These are phyloP conservation scores for Microplitis mediator DNA, from an alignment of 1,140 invertebrate genomes.

Conservation along the genomic window DNA sequence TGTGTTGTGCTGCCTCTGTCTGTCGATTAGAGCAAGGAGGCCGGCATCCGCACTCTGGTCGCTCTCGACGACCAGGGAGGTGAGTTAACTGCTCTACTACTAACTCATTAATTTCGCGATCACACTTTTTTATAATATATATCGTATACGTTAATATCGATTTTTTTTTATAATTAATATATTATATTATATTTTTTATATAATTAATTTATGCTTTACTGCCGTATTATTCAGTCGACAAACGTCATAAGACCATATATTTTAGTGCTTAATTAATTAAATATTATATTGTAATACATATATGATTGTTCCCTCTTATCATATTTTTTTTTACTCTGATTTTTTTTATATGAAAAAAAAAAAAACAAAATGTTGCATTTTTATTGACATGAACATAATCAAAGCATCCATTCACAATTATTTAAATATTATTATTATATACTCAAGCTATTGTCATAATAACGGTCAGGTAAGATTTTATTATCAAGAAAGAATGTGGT, in stretches of 20 bases:
- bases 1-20: slow-evolving; percentile 74
- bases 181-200: not conserved
- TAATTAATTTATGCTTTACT: not conserved
- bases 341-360: not conserved
- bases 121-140: slow-evolving; percentile 27
- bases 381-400: no score
- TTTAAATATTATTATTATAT: slow-evolving; percentile 7
- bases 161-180: not conserved
- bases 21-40: slow-evolving; percentile 95
- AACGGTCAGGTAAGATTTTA: slow-evolving; percentile 16
- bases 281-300: not conserved
- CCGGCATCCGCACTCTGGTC: slow-evolving; percentile 97
- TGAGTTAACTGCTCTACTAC: slow-evolving; percentile 73
- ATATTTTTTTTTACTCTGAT: not conserved
- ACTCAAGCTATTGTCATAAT: not conserved
- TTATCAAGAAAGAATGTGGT: not conserved
- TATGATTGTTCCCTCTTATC: not conserved
- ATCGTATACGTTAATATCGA: slow-evolving; percentile 18
- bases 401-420: not conserved
- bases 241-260: not conserved
- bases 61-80: slow-evolving; percentile 99
- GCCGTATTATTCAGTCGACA: slow-evolving; percentile 1
- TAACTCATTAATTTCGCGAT: slow-evolving; percentile 37
- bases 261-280: slow-evolving; percentile 11
- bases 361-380: no score